phyloP scores from a whole-genome alignment of 2,888 invertebrate species.

The Apamea anceps region DNA sequence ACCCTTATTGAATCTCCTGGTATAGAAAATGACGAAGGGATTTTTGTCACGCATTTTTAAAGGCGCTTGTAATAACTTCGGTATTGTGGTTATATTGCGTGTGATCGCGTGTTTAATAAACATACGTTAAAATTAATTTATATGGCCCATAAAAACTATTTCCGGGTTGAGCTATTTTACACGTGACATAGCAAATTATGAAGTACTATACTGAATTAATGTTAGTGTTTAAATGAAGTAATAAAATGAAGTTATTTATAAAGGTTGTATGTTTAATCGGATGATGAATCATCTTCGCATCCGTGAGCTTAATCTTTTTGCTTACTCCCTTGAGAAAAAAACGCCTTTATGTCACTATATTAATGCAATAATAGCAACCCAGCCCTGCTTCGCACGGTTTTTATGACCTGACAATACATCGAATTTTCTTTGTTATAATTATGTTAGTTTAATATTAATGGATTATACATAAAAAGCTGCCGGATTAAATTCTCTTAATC shows the following conservation, averaged over 20 bases:
- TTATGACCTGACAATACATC: neutral
- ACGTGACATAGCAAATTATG: neutral
- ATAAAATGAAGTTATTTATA: neutral
- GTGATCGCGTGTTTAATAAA: constrained; percentile 29
- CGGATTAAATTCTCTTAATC: too few relatives aligned
- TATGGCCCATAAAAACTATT: constrained; percentile 8
- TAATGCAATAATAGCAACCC: neutral
- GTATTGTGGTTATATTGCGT: neutral
- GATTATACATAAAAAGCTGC: neutral
- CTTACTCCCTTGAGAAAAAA: too few relatives aligned
- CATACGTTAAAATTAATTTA: constrained; percentile 7
- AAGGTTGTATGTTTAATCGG: neutral
- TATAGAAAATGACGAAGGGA: neutral
- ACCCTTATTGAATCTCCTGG: neutral
- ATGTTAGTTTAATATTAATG: neutral
- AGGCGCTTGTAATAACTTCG: neutral
- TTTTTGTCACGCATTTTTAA: neutral
- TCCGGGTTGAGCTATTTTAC: constrained; percentile 32
- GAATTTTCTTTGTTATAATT: too few relatives aligned
- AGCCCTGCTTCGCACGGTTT: too few relatives aligned
- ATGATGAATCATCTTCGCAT: neutral
- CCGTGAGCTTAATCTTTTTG: neutral
- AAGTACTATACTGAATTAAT: neutral
- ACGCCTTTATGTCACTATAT: neutral
- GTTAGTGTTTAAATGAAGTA: neutral